Conservation (phyloP, 2,888 invertebrate genomes). For the Microdon myrmicae region DNA sequence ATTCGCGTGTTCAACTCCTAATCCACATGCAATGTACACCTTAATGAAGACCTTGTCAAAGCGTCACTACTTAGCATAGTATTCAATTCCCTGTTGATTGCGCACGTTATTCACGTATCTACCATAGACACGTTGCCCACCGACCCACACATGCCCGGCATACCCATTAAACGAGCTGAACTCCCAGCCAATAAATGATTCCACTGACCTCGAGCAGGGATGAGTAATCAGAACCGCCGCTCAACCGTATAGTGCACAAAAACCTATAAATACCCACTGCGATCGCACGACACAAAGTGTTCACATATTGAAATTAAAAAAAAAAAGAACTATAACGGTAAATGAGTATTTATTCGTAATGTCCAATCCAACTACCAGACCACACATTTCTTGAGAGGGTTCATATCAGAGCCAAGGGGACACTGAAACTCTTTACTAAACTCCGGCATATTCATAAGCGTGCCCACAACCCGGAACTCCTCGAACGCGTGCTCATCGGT, state of each 20-base stretch:
- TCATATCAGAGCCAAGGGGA: slow-evolving; percentile 80
- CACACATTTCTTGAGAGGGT: slow-evolving; percentile 85
- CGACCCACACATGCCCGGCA: slow-evolving; percentile 24
- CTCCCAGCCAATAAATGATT: slow-evolving; percentile 11
- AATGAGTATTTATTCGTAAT: slow-evolving; percentile 28
- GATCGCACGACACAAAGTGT: background rate
- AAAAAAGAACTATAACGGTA: slow-evolving; percentile 8
- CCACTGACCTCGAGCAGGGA: slow-evolving; percentile 4
- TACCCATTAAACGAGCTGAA: slow-evolving; percentile 31
- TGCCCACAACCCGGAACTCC: slow-evolving; percentile 85
- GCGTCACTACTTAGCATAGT: background rate
- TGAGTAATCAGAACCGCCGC: slow-evolving; percentile 15
- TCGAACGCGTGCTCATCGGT: slow-evolving; percentile 93
- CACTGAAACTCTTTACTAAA: slow-evolving; percentile 85
- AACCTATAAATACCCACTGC: no score
- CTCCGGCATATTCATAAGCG: slow-evolving; percentile 84
- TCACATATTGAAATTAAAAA: background rate
- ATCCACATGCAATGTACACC: slow-evolving; percentile 1
- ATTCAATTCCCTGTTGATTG: slow-evolving; percentile 24
- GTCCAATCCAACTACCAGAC: slow-evolving; percentile 79
- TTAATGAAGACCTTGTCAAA: slow-evolving; percentile 27
- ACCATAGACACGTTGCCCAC: slow-evolving; percentile 18
- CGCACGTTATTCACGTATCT: slow-evolving; percentile 25
- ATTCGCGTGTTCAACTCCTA: no score
- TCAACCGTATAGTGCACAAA: slow-evolving; percentile 4